Conservation (phyloP, 2,888 invertebrate species). For the Plemyria rubiginata region DNA sequence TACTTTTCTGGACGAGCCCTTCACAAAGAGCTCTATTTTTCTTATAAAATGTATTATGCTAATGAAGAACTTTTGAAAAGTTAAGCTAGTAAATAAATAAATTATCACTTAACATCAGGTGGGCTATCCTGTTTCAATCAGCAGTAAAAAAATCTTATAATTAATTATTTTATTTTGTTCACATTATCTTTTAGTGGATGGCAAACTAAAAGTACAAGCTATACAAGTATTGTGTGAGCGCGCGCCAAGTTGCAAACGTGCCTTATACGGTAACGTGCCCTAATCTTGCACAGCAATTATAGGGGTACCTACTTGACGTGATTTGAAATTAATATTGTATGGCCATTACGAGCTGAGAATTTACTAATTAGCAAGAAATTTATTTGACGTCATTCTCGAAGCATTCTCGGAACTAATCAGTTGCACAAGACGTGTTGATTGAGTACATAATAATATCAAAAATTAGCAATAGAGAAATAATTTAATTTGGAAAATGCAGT, state of each 20-base stretch:
- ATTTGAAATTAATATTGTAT: conserved; percentile 32
- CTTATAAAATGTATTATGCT: too few relatives aligned
- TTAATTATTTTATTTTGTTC: too few relatives aligned
- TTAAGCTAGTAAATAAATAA: too few relatives aligned
- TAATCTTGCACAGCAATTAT: conserved; percentile 12
- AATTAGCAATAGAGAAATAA: too few relatives aligned
- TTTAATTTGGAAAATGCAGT: too few relatives aligned
- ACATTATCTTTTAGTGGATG: conserved; percentile 1
- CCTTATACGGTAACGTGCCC: conserved; percentile 10
- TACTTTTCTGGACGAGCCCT: too few relatives aligned
- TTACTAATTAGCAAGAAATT: conserved; percentile 22
- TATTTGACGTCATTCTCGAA: conserved; percentile 13
- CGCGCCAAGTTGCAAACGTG: conserved; percentile 2
- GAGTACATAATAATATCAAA: too few relatives aligned
- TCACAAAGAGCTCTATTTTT: too few relatives aligned
- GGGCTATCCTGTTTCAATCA: too few relatives aligned
- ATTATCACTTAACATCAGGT: too few relatives aligned
- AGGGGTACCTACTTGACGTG: conserved; percentile 17
- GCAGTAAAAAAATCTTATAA: too few relatives aligned
- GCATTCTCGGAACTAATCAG: conserved; percentile 5
- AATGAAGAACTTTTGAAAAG: too few relatives aligned
- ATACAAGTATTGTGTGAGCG: conserved; percentile 14
- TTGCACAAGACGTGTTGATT: conserved; percentile 13
- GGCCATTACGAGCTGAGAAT: conserved; percentile 22
- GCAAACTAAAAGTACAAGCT: neutral